These are phyloP conservation scores for Oxyruncus cristatus DNA, from an alignment of 2,113 vertebrate genomes.

Conservation along the genomic window DNA sequence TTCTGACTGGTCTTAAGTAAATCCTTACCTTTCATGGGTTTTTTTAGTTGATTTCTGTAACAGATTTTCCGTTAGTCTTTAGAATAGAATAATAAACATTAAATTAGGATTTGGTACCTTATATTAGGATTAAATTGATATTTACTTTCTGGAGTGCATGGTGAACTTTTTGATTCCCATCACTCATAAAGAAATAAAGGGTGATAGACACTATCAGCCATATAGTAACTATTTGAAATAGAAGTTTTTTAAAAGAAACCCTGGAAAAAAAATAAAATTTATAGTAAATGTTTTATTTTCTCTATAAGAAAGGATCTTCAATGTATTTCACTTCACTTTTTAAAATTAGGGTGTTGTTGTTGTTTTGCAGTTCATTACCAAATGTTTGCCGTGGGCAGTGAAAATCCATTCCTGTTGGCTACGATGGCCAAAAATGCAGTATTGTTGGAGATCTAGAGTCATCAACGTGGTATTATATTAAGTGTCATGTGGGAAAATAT, in stretches of 20 bases:
- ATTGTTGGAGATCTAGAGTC: background rate
- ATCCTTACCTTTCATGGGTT: background rate
- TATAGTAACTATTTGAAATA: background rate
- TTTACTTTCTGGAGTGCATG: background rate
- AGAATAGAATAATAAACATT: background rate
- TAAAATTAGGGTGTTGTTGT: accelerated
- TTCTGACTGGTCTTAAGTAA: background rate
- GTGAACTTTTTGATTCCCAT: background rate
- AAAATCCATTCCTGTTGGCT: background rate
- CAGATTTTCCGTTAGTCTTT: background rate
- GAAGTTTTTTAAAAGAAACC: background rate
- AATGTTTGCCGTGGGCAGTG: background rate
- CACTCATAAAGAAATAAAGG: background rate
- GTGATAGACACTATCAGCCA: background rate
- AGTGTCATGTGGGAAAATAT: background rate
- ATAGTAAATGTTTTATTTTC: background rate
- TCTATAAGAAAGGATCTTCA: background rate
- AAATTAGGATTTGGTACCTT: background rate
- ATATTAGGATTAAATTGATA: background rate
- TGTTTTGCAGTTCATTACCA: background rate
- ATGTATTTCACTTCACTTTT: background rate
- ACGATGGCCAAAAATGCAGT: background rate
- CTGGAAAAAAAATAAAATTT: background rate
- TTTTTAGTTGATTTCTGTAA: background rate
- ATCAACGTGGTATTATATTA: background rate